Base-by-base conservation (phyloP, 2,888 invertebrate species). In the Drosophila infuscata region DNA sequence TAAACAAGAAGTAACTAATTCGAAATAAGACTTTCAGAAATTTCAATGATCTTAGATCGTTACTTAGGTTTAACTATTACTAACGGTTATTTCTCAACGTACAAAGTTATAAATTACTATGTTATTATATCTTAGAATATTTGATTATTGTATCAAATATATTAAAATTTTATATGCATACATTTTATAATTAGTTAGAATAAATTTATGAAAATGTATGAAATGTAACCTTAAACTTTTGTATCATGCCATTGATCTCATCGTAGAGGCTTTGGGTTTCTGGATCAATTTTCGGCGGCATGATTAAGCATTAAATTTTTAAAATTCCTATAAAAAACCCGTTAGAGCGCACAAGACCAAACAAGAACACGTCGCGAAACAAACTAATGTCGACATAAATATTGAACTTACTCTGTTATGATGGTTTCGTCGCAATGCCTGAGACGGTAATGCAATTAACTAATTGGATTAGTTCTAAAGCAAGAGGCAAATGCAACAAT, bases 211-310 rank as follows among this genome's bases (percentile, higher is more conserved):
- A 17, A 25, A 2, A 5, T 20, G 8, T 38, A 9, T 3, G 11
- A 41, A 4, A 49, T 5, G 30, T 29, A 46, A 97, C 97, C 96
- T 97, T 96, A 82, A 96, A 95, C 94, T 96, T 96, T 79, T 95
- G 95, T 89, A 97, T 96, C 79, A 97, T 94, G 71, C 96, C 96
- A 70, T 96, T 96, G 25, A 98, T 94, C 93, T 98, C 98, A 90
- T 96, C 96, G 91, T 96, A 95, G 33, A 98, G 94, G 64, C 95
- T 95, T 32, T 95, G 94, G 2, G 96, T 95, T 93, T 98, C 97
- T 0, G 97, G 95, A 93, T 98, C 97, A 84, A 96, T 96, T 93
- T 97, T 97, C 11, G 96, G 96, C 12, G 96, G 96, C 97, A 97
- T 97, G 91, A 80, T 91, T 72, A 54, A 59, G 59, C 76, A 74